Conservation (phyloP, 1,140 invertebrate genomes). For the Trichogramma pretiosum region DNA sequence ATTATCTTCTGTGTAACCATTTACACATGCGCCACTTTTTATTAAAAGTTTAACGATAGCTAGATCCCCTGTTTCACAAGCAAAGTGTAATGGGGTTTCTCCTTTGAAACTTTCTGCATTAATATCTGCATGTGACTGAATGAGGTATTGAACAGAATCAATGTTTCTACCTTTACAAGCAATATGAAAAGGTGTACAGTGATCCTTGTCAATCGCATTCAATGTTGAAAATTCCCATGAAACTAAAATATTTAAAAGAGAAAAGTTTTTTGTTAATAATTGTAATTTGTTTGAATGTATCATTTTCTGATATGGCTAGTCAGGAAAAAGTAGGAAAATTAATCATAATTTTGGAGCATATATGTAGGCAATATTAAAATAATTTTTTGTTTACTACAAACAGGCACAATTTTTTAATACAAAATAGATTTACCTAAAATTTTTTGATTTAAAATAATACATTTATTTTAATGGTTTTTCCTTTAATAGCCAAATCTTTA, state of each 20-base stretch:
- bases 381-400: too few species aligned
- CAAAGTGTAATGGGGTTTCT: not conserved
- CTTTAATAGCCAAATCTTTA: not conserved
- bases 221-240: slow-evolving; percentile 2
- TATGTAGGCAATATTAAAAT: not conserved
- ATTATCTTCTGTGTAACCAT: slow-evolving; percentile 2
- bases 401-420: too few species aligned
- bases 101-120: slow-evolving; percentile 10
- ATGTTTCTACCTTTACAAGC: slow-evolving; percentile 38
- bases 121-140: slow-evolving; percentile 10
- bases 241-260: slow-evolving; percentile 1
- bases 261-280: too few species aligned
- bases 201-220: slow-evolving; percentile 4
- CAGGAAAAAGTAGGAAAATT: too few species aligned
- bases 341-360: too few species aligned
- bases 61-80: not conserved
- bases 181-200: slow-evolving; percentile 41
- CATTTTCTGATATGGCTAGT: too few species aligned
- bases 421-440: too few species aligned
- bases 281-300: too few species aligned
- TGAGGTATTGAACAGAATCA: slow-evolving; percentile 23
- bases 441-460: not conserved
- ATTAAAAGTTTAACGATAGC: slow-evolving; percentile 1
- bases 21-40: not conserved
- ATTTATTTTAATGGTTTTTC: not conserved